Conservation (phyloP, 1,140 invertebrate species). For the Leptinotarsa defecta region DNA sequence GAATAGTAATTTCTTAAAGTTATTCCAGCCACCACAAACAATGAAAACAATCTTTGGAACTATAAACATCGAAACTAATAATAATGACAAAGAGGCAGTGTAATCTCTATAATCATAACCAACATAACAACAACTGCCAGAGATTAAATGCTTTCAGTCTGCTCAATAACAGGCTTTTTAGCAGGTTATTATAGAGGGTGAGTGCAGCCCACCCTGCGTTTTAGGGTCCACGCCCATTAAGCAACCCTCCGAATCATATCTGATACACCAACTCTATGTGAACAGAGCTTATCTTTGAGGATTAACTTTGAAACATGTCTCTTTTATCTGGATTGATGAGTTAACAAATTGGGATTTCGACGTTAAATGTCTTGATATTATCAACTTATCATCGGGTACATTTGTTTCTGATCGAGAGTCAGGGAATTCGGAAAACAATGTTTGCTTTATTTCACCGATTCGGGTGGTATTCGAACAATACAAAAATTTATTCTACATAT, state of each 20-base stretch:
- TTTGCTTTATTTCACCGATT: too few relatives aligned
- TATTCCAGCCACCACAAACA: too few relatives aligned
- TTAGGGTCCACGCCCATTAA: conserved; percentile 30
- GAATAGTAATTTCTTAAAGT: too few relatives aligned
- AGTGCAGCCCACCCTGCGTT: conserved; percentile 31
- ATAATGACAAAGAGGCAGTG: conserved; percentile 13
- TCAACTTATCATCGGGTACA: neutral
- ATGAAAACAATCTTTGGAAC: neutral
- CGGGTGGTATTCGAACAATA: too few relatives aligned
- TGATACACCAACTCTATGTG: conserved; percentile 3
- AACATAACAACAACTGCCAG: conserved; percentile 15
- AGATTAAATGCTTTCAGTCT: conserved; percentile 25
- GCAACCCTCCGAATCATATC: conserved; percentile 17
- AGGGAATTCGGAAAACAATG: too few relatives aligned
- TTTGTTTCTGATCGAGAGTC: too few relatives aligned
- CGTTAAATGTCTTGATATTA: neutral
- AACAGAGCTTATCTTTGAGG: conserved; percentile 11
- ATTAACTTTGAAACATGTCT: conserved; percentile 24
- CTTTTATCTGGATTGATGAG: conserved; percentile 13
- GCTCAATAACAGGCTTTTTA: conserved; percentile 22
- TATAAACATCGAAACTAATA: neutral
- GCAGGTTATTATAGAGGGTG: conserved; percentile 35
- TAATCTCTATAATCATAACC: conserved; percentile 20
- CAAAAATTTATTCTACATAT: too few relatives aligned
- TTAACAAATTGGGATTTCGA: conserved; percentile 24